Evolutionary conservation across 2,797 vertebrate genomes (phyloP).

Genomic region (Neosilurus mollespiculum): DNA sequence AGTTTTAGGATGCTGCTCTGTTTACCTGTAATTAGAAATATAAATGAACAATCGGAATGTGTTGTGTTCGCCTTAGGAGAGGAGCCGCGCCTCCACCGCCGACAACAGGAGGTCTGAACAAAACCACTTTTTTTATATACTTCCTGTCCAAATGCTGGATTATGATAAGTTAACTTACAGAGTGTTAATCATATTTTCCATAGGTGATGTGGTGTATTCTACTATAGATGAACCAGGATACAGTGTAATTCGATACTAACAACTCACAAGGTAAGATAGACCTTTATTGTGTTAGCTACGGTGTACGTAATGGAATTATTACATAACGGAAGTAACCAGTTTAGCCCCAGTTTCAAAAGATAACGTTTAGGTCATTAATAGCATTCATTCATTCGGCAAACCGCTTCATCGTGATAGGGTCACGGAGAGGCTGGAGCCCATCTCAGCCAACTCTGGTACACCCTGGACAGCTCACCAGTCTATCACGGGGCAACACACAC

Average conservation of each 20-base stretch:
- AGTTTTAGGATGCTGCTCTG: not conserved
- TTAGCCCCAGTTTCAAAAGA: not conserved
- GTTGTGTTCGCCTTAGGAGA: slow-evolving; percentile 70
- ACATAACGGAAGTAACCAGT: too few species aligned
- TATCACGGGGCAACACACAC: too few species aligned
- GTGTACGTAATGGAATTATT: too few species aligned
- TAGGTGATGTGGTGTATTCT: slow-evolving; percentile 67
- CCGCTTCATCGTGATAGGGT: too few species aligned
- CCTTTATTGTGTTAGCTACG: too few species aligned
- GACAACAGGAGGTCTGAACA: slow-evolving; percentile 66
- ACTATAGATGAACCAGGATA: slow-evolving; percentile 65
- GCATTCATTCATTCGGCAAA: not conserved
- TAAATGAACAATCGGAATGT: not conserved
- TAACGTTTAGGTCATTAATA: not conserved
- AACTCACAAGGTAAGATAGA: slow-evolving; percentile 7
- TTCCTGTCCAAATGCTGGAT: not conserved
- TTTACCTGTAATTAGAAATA: not conserved
- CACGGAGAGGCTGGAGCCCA: too few species aligned
- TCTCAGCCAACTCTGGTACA: too few species aligned
- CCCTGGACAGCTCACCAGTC: too few species aligned
- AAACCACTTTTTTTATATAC: not conserved
- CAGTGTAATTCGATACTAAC: slow-evolving; percentile 69
- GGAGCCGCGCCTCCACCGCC: slow-evolving; percentile 73
- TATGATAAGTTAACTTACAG: not conserved
- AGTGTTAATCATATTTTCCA: slow-evolving; percentile 28